Evolutionary conservation across 1,140 invertebrate species (phyloP), one percentile per base, ranked within the genome.

Genomic region (Linepithema humile): DNA sequence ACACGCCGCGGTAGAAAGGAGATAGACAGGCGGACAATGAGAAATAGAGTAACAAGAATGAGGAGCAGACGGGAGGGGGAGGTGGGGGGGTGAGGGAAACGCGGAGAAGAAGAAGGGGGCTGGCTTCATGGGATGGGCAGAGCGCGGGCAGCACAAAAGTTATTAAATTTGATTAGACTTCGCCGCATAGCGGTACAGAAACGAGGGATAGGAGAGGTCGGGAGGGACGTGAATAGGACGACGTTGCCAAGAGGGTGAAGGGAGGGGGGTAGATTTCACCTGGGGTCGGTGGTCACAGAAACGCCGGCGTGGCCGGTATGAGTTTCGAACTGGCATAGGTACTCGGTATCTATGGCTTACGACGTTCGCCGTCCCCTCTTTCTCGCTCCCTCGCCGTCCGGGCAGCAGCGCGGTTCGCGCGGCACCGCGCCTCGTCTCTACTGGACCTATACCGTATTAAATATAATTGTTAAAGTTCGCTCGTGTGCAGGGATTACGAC

Each of bases 141-240:
- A 82, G 82, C 83, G 86, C 88, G 75, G 57, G 80, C 60, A 89
- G 85, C 90, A 91, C 92, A 92, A 94, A 94, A 94, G 93, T 94
- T 94, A 94, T 94, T 94, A 93, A 94, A 94, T 94, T 94, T 93
- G 93, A 94, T 94, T 94, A 94, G 92, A 93, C 88, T 93, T 85
- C 84, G 88, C 87, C 88, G 90, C 91, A 91, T 90, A 92, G 91
- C 86, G 88, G 91, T 72, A 50, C 60, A 55, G 74, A 45, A 65
- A 65, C 69, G 62, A 82, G 88, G 87, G 86, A n/a, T 38, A 72
- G 80, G 50, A 55, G 57, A 75, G 74, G 78, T 83, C 80, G 88
- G 86, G 75, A 75, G 86, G 85, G 83, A 26, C 23, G 85, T 80
- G 86, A 87, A 82, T 83, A 89, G 84, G 87, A 74, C 62, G 84